These are phyloP conservation scores for Microdon myrmicae DNA, from an alignment of 2,888 invertebrate species.

Conservation along the genomic window DNA sequence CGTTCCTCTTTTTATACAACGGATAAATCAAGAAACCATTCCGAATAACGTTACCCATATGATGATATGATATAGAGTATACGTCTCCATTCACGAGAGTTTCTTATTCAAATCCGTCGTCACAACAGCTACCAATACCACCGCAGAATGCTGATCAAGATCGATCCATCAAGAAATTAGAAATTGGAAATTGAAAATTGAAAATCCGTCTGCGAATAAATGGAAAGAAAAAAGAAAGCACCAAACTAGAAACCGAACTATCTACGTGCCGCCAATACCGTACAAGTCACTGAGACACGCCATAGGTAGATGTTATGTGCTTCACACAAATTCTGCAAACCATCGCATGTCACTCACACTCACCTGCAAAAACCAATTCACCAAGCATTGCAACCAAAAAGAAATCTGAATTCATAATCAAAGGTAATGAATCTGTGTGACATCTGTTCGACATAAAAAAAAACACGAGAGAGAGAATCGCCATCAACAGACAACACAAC, in stretches of 20 bases:
- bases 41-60: no score
- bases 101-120: no score
- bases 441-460: slow-evolving; percentile 10
- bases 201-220: slow-evolving; percentile 18
- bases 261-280: slow-evolving; percentile 31
- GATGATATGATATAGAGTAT: no score
- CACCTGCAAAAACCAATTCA: slow-evolving; percentile 38
- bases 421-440: slow-evolving; percentile 30
- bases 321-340: slow-evolving; percentile 15
- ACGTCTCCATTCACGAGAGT: no score
- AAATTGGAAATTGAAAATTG: slow-evolving; percentile 40
- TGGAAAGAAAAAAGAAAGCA: slow-evolving; percentile 35
- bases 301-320: slow-evolving; percentile 30
- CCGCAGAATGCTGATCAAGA: no score
- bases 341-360: slow-evolving; percentile 10
- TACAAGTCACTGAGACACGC: slow-evolving; percentile 32
- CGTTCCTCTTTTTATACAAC: no score
- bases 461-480: slow-evolving; percentile 36
- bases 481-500: background rate
- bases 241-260: slow-evolving; percentile 38
- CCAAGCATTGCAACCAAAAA: slow-evolving; percentile 22
- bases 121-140: no score
- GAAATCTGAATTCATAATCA: background rate
- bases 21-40: no score
- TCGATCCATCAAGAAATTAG: no score